phyloP scores from a whole-genome alignment of 2,113 vertebrate genomes.

The Chiloscyllium plagiosum region DNA sequence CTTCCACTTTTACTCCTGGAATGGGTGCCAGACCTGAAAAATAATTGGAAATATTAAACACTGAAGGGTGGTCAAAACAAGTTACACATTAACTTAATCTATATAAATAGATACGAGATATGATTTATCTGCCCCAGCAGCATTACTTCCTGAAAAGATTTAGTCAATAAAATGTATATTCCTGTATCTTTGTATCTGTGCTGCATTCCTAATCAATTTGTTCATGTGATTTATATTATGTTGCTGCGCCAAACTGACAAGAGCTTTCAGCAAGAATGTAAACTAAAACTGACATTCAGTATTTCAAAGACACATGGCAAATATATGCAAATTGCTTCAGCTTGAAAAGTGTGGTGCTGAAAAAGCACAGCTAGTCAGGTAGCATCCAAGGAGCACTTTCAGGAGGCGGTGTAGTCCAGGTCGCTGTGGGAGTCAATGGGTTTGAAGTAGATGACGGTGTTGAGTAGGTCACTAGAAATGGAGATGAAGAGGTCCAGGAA shows the following conservation, averaged over 20 bases:
- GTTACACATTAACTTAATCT: background rate
- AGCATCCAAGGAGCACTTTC: no score
- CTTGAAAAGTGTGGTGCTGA: no score
- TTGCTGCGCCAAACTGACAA: background rate
- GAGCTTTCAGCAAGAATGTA: background rate
- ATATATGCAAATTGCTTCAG: no score
- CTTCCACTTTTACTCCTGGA: conserved; percentile 73
- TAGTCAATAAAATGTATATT: no score
- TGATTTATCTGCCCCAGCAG: background rate
- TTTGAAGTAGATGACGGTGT: no score
- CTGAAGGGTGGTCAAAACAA: background rate
- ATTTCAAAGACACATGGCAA: background rate
- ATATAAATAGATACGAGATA: background rate
- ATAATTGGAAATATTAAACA: conserved; percentile 34
- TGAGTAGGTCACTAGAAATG: no score
- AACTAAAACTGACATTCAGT: background rate
- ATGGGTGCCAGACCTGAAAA: conserved; percentile 69
- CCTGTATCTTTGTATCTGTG: background rate
- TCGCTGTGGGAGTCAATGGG: no score
- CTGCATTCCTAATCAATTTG: background rate
- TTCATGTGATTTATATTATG: background rate
- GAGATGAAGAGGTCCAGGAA: no score
- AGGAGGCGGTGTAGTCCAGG: no score
- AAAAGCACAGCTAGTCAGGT: no score
- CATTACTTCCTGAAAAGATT: background rate